Evolutionary conservation across 2,888 invertebrate species (phyloP), one percentile per base, ranked within the genome.

Genomic region (Ypsolopha sequella): DNA sequence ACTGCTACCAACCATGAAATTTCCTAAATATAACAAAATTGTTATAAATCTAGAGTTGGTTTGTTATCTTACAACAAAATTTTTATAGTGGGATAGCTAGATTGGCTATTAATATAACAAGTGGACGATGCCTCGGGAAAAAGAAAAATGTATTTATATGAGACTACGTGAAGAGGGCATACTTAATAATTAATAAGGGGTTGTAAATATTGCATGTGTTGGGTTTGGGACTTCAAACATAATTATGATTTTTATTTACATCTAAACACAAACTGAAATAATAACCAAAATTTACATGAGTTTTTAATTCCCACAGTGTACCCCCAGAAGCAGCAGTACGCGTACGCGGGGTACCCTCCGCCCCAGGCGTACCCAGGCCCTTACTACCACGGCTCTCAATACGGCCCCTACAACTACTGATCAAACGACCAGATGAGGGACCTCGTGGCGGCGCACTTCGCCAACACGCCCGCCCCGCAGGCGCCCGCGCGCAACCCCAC

Each of bases 391-490:
- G 95, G 95, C 66, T 95, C 96, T 50, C 96, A 96, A 73, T 96
- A 96, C 76, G 95, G 95, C 51, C 96, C 95, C 50, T 96, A 96
- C 89, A 96, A 96, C 87, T 96, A 96, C 87, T 96, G 91, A 91
- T 71, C 80, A 69, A 56, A 70, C 74, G 81, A 86, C 84, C 87
- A 87, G 86, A 86, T 82, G 81, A 82, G 85, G 84, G 86, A 84
- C 64, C 65, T 75, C 56, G 77, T 69, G 80, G 80, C 85, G 79
- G 79, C 80, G 58, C 70, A 73, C 75, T 76, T 74, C 75, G 69
- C 71, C 68, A 76, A 76, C 76, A 68, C 80, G 59, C 69, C 85
- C 73, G 84, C 81, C 65, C 84, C 85, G 63, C 84, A 82, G 62
- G 81, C 81, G 58, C 84, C 82, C 76, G 79, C 82, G 70, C 76